These are phyloP conservation scores for Pristionchus maxplancki DNA, from an alignment of 2,888 invertebrate species.

Conservation along the genomic window DNA sequence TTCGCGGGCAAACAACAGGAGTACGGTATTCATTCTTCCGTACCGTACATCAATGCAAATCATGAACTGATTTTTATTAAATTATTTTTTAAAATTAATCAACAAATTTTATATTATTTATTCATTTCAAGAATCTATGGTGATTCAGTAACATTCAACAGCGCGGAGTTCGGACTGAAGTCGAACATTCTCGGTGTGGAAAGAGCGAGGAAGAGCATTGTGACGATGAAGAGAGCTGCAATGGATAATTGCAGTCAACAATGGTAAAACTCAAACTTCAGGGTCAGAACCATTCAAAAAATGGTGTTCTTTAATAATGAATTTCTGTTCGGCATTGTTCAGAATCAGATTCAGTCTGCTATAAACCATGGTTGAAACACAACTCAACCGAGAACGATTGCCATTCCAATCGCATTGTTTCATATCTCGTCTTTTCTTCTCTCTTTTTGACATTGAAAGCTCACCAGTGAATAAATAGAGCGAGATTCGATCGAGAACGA, in stretches of 20 bases:
- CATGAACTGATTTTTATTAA: not conserved
- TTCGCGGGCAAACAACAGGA: not conserved
- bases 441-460: no score
- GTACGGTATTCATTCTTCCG: not conserved
- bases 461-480: conserved; percentile 67
- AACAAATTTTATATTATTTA: not conserved
- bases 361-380: not conserved
- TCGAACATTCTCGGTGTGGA: conserved; percentile 55
- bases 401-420: no score
- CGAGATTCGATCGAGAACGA: conserved; percentile 75
- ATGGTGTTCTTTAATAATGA: no score
- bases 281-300: not conserved
- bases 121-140: not conserved
- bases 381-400: not conserved
- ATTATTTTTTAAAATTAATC: not conserved
- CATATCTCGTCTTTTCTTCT: no score
- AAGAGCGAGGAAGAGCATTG: conserved; percentile 54
- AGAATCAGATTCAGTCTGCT: not conserved
- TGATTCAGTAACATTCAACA: not conserved
- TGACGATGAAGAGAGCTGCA: conserved; percentile 47
- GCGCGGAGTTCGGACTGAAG: not conserved
- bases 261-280: not conserved
- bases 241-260: not conserved
- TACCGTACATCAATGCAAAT: not conserved
- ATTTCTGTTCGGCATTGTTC: no score